Base-by-base conservation (phyloP, 2,888 invertebrate genomes). In the Calephelis perditalis region DNA sequence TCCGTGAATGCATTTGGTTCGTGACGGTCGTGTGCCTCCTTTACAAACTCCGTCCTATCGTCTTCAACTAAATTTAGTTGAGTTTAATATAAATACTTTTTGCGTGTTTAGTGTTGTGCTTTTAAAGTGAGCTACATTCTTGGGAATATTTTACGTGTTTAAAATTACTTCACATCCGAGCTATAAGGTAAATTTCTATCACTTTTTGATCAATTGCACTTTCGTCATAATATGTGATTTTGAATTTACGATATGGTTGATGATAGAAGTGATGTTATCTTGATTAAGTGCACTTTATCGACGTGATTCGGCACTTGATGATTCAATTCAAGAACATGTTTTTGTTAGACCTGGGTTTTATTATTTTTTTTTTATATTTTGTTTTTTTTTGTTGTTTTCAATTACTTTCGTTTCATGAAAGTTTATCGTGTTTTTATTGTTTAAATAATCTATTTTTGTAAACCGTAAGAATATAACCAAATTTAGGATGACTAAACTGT, bases 1-100 rank as follows among this genome's bases (percentile, higher is more conserved):
- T 79, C 79, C 78, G 78, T 78, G 80, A 73, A 71, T 71, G 68
- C 77, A 75, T 77, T 77, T 72, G 73, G 77, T 70, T 73, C 77
- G 75, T 68, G 73, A 52, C 76, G 72, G 75, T 71, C 80, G 83
- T 78, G 26, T 35, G 35, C 52, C 11, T 52, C 26, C 52, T 26
- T 11, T 52, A 52, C 5, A 45, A 63, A 61, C 72, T 76, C 78
- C 8, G 77, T 73, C 78, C 76, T 80, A 79, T 80, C 79, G 78
- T 74, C 75, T 74, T 72, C 75, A 74, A 75, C 84, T 84, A 85
- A 81, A 81, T 81, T 79, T 83, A 85, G 87, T 87, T 84, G 75
- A 77, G 75, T 81, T 81, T 71, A 74, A 77, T 64, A 74, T 74
- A 68, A 76, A 71, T 72, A 76, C 74, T 70, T 68, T 79, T 78